phyloP scores from a whole-genome alignment of 2,888 invertebrate species.

The Cetonia aurata region DNA sequence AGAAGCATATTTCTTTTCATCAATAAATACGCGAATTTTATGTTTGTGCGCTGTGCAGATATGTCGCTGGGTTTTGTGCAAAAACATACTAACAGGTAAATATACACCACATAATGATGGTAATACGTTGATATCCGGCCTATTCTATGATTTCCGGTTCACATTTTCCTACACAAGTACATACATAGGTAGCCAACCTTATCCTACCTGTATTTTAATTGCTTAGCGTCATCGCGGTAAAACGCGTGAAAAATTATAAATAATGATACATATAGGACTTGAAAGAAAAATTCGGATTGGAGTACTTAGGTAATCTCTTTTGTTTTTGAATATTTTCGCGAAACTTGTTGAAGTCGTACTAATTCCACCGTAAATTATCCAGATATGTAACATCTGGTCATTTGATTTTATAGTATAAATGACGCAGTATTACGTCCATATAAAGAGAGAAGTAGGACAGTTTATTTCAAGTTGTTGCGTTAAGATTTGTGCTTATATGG shows the following conservation, averaged over 20 bases:
- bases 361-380: not conserved
- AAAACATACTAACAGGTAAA: slow-evolving; percentile 6
- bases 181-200: slow-evolving; percentile 4
- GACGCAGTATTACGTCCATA: slow-evolving; percentile 29
- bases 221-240: not conserved
- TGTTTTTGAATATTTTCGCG: no score
- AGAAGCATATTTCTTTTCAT: not conserved
- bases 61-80: not conserved
- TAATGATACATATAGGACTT: no score
- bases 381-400: slow-evolving; percentile 29
- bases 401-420: slow-evolving; percentile 25
- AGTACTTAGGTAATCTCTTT: no score
- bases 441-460: slow-evolving; percentile 17
- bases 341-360: not conserved
- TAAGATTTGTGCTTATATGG: slow-evolving; percentile 38
- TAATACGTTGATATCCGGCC: slow-evolving; percentile 53
- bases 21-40: not conserved
- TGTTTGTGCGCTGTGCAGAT: not conserved
- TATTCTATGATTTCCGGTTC: slow-evolving; percentile 56
- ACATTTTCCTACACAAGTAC: slow-evolving; percentile 13
- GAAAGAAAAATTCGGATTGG: no score
- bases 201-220: not conserved
- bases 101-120: slow-evolving; percentile 4
- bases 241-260: no score
- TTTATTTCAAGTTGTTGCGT: slow-evolving; percentile 24